Evolutionary conservation across 1,140 invertebrate species (phyloP).

Genomic region (Drosophila auraria): DNA sequence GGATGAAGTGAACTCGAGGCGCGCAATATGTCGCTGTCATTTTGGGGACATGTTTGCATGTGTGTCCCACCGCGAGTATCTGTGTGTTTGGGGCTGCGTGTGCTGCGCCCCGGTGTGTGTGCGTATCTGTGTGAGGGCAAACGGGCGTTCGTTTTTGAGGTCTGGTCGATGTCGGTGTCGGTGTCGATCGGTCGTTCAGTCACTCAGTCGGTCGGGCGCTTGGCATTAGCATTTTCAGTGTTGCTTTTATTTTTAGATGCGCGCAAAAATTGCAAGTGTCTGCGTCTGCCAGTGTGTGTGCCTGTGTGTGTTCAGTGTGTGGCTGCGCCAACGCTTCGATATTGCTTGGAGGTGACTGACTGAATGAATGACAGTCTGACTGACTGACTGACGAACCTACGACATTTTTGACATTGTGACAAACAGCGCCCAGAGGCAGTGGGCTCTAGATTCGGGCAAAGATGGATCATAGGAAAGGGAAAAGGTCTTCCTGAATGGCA

Average conservation of each 20-base stretch:
- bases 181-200: constrained; percentile 58
- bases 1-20: constrained; percentile 50
- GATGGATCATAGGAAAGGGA: background rate
- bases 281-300: constrained; percentile 15
- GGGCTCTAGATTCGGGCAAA: constrained; percentile 21
- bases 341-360: constrained; percentile 56
- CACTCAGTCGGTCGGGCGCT: constrained; percentile 48
- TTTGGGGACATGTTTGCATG: constrained; percentile 42
- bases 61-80: constrained; percentile 5
- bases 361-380: constrained; percentile 25
- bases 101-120: background rate
- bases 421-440: constrained; percentile 59
- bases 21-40: constrained; percentile 54
- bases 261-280: constrained; percentile 77
- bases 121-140: constrained; percentile 46
- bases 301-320: constrained; percentile 17
- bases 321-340: constrained; percentile 40
- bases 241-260: constrained; percentile 69
- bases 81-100: constrained; percentile 27
- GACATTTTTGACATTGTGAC: constrained; percentile 64
- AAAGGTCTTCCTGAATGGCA: background rate
- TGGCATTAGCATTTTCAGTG: constrained; percentile 60
- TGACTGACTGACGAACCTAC: constrained; percentile 43
- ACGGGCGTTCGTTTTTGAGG: constrained; percentile 53
- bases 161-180: constrained; percentile 52